Conservation (phyloP, 2,113 vertebrate species). For the Gulo gulo region DNA sequence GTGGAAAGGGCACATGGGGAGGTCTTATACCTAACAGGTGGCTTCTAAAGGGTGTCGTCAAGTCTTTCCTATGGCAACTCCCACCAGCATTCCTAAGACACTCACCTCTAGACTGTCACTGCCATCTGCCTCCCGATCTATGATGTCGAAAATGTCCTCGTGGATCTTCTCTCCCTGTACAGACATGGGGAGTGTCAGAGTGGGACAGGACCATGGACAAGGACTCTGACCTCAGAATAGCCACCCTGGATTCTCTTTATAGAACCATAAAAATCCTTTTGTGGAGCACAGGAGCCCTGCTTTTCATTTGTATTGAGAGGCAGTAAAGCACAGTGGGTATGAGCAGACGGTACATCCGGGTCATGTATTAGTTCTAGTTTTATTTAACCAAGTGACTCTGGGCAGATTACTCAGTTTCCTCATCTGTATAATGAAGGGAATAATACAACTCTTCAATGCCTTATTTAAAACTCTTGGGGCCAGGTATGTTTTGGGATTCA, state of each 20-base stretch:
- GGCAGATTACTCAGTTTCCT: neutral
- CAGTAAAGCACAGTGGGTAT: neutral
- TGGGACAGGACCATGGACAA: neutral
- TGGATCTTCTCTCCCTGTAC: constrained; percentile 98
- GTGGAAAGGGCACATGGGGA: neutral
- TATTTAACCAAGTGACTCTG: neutral
- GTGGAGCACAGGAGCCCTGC: neutral
- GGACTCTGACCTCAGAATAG: neutral
- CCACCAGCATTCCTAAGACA: neutral
- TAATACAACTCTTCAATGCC: neutral
- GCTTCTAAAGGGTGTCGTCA: neutral
- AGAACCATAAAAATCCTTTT: neutral
- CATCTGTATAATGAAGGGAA: neutral
- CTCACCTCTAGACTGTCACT: constrained; percentile 98
- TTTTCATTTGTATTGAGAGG: neutral
- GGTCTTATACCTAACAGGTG: neutral
- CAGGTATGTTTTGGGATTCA: neutral
- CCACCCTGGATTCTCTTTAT: neutral
- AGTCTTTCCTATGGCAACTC: neutral
- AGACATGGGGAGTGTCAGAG: neutral
- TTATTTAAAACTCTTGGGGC: neutral
- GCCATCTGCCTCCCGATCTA: constrained; percentile 97
- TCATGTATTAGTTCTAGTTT: neutral
- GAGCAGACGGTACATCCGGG: neutral
- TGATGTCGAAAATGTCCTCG: constrained; percentile 99